A percentile compares a stretch with the other conserved stretches of the same genome.
phyloP scores from a whole-genome alignment of 2,888 invertebrate genomes.

The Eristalis tenax region DNA sequence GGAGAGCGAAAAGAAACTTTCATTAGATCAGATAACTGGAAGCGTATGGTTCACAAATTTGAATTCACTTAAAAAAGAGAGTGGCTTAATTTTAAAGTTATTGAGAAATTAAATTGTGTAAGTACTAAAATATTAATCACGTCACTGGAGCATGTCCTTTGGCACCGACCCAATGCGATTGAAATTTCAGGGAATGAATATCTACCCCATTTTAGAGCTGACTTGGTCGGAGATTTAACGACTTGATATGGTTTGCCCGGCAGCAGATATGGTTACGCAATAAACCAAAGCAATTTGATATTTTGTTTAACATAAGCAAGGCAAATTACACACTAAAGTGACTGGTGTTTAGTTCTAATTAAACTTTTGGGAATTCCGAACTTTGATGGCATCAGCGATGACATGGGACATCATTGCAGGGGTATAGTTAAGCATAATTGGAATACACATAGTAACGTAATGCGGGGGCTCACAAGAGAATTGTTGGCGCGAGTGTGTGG shows the following conservation, averaged over 20 bases:
- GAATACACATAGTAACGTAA: not conserved
- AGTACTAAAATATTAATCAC: conserved; percentile 42
- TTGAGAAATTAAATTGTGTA: conserved; percentile 1
- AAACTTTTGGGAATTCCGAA: conserved; percentile 32
- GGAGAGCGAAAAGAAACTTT: not conserved
- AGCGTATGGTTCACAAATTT: conserved; percentile 27
- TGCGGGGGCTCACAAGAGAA: not conserved
- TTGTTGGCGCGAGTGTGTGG: not conserved
- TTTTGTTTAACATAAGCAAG: conserved; percentile 16
- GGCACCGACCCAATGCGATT: conserved; percentile 31
- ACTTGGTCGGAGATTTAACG: not conserved
- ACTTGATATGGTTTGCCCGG: conserved; percentile 1
- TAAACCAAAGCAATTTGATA: conserved; percentile 45
- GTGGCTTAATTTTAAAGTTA: not conserved
- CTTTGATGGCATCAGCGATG: not conserved
- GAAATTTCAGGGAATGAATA: conserved; percentile 4
- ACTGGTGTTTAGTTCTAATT: conserved; percentile 42
- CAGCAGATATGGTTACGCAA: conserved; percentile 37
- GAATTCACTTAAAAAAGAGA: not conserved
- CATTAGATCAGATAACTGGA: conserved; percentile 22
- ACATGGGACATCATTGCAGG: not conserved
- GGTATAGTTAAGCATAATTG: not conserved
- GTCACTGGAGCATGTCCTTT: conserved; percentile 7
- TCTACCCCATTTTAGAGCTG: not conserved
- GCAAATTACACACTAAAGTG: conserved; percentile 26